Conservation (phyloP, 2,113 vertebrate genomes). For the Neomonachus schauinslandi region DNA sequence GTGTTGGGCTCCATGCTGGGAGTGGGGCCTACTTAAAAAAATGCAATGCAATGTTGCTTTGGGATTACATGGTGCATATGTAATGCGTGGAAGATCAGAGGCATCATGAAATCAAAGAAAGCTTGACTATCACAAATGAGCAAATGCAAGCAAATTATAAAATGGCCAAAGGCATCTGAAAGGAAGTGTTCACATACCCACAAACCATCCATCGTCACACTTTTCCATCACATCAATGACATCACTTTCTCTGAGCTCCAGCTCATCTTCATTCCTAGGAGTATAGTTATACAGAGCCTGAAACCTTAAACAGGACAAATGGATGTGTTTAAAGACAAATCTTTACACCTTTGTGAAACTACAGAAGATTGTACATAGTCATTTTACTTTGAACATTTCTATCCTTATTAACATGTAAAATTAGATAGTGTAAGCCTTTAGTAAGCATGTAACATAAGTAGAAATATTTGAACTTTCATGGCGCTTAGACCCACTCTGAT, state of each 20-base stretch:
- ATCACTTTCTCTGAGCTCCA: slow-evolving; percentile 98
- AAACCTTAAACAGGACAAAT: slow-evolving; percentile 91
- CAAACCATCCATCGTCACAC: slow-evolving; percentile 99
- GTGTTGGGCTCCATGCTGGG: too few species aligned
- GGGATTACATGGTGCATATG: background rate
- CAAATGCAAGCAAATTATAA: background rate
- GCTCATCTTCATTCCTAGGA: slow-evolving; percentile 97
- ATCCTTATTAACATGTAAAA: background rate
- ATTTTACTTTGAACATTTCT: background rate
- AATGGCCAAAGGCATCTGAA: background rate
- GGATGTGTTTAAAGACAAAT: slow-evolving; percentile 75
- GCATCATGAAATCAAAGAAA: background rate
- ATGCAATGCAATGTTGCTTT: background rate
- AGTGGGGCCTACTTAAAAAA: background rate
- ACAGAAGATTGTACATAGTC: slow-evolving; percentile 3
- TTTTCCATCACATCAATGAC: slow-evolving; percentile 98
- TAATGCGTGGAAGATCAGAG: background rate
- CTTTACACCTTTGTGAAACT: slow-evolving; percentile 58
- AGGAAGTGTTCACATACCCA: slow-evolving; percentile 89
- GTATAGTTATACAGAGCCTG: slow-evolving; percentile 98
- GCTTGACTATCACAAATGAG: background rate
- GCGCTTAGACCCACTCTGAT: background rate
- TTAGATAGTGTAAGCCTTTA: background rate
- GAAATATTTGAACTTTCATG: background rate
- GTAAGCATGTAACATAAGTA: background rate